Evolutionary conservation across 2,888 invertebrate species (phyloP).

Genomic region (Diarsia rubi): DNA sequence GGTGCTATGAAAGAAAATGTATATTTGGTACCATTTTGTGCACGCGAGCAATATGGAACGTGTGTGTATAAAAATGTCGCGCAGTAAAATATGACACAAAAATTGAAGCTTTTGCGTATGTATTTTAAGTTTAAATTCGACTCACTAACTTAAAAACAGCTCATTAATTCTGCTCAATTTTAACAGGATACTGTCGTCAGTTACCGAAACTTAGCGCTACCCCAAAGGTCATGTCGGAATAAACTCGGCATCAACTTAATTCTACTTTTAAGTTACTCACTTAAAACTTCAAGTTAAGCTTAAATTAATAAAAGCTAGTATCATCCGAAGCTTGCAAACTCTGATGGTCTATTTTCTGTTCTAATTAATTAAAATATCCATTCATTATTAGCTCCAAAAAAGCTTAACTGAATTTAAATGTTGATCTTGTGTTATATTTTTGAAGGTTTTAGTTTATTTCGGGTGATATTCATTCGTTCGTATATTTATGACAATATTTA

Average conservation of each 20-base stretch:
- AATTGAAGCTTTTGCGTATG: slow-evolving; percentile 27
- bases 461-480: slow-evolving; percentile 3
- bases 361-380: slow-evolving; percentile 60
- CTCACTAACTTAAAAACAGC: slow-evolving; percentile 46
- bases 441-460: slow-evolving; percentile 26
- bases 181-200: slow-evolving; percentile 42
- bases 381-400: slow-evolving; percentile 56
- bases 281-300: slow-evolving; percentile 70
- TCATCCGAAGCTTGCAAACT: slow-evolving; percentile 63
- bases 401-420: slow-evolving; percentile 41
- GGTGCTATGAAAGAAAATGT: slow-evolving; percentile 36
- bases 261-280: slow-evolving; percentile 73
- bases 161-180: slow-evolving; percentile 49
- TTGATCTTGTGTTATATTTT: slow-evolving; percentile 42
- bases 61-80: slow-evolving; percentile 39
- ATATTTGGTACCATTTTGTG: slow-evolving; percentile 31
- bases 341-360: slow-evolving; percentile 62
- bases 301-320: slow-evolving; percentile 73
- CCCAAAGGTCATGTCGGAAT: slow-evolving; percentile 53
- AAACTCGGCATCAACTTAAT: slow-evolving; percentile 68
- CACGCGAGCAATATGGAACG: slow-evolving; percentile 41
- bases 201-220: slow-evolving; percentile 47
- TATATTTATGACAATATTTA: slow-evolving; percentile 32
- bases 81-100: slow-evolving; percentile 29
- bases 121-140: slow-evolving; percentile 21